Evolutionary conservation across 2,113 vertebrate species (phyloP), one percentile per base, ranked within the genome.

Genomic region (Sebastes schlegelii): DNA sequence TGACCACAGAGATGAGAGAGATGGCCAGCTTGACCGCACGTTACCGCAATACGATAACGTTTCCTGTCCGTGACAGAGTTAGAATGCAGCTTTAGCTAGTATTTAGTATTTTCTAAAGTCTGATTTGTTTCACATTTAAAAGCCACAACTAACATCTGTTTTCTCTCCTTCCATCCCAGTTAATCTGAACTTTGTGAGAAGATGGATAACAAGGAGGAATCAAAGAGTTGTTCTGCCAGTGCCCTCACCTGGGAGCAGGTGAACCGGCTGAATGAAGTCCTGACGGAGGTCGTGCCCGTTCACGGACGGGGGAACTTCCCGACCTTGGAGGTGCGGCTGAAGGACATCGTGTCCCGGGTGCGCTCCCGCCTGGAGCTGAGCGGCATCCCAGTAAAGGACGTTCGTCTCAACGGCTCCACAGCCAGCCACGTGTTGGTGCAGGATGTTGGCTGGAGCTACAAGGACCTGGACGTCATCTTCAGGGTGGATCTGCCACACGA

Each of bases 231-330:
- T 8, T 85, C 96, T 2, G 92, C 93, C 94, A 99, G 97, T 0
- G 95, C 96, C 42, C 95, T 99, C 84, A 97, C 89, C 92, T 99
- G 98, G 97, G 98, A 99, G 66, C 98, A 99, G 94, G 96, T 99
- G 87, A 96, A 93, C 91, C 96, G 97, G 8, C 94, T 99, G 86
- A 95, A 99, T 0, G 96, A 97, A 11, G 97, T 99, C 70, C 95
- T 99, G 52, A 97, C 96, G 0, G 97, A 99, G 85, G 96, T 95
- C 0, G 98, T 99, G 0, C 97, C 96, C 0, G 94, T 99, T 77
- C 98, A 99, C 0, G 98, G 98, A 0, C 95, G 98, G 8, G 98
- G 98, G 48, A 99, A 99, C 96, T 99, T 99, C 85, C 98, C 98
- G 0, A 99, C 98, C 0, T 82, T 99, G 88, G 96, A 97, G 95